Conservation (phyloP, 2,797 vertebrate species). For the Valencia hispanica region DNA sequence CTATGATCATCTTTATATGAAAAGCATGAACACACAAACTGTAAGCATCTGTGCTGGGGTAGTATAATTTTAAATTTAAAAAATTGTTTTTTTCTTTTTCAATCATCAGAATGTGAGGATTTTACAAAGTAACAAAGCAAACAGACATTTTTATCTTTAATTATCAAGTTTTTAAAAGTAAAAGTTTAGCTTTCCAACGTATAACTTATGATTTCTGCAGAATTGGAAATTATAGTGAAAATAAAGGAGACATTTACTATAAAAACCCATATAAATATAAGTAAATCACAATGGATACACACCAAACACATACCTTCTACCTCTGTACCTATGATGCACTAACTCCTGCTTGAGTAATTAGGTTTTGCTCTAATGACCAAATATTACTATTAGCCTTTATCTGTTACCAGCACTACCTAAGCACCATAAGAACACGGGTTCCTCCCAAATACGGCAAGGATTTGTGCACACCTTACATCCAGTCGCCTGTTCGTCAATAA, state of each 20-base stretch:
- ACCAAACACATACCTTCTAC: not conserved
- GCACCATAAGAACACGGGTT: conserved; percentile 43
- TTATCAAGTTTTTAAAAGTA: not conserved
- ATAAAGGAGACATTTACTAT: not conserved
- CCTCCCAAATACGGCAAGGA: conserved; percentile 42
- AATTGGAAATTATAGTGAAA: not conserved
- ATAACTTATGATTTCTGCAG: not conserved
- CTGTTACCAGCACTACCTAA: not conserved
- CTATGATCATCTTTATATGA: not conserved
- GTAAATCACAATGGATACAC: not conserved
- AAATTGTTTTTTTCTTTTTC: not conserved
- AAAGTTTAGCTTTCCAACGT: not conserved
- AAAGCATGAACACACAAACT: not conserved
- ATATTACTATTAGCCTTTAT: not conserved
- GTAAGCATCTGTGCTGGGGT: not conserved
- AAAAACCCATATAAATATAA: not conserved
- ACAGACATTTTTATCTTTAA: not conserved
- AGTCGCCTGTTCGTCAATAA: conserved; percentile 53
- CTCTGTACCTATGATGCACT: not conserved
- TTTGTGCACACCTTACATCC: conserved; percentile 48
- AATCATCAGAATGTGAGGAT: not conserved
- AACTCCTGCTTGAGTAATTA: not conserved
- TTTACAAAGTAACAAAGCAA: not conserved
- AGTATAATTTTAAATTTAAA: not conserved
- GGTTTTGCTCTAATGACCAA: not conserved